Conservation (phyloP, 2,888 invertebrate genomes). For the Eupithecia inturbata region DNA sequence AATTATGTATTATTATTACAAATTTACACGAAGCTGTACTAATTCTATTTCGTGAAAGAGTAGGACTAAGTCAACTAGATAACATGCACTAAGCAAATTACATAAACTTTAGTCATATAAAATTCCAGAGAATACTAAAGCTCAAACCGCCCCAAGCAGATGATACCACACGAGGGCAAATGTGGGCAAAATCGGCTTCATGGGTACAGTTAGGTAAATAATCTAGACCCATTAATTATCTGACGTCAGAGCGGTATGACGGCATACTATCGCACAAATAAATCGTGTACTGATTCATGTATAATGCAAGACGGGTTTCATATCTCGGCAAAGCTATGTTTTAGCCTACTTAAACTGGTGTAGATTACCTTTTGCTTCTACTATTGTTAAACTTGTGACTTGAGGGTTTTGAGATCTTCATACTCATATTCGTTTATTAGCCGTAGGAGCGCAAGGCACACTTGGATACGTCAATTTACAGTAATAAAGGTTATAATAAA, state of each 20-base stretch:
- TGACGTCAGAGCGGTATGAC: constrained; percentile 46
- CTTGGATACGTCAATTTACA: too few relatives aligned
- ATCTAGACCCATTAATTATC: constrained; percentile 46
- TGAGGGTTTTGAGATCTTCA: neutral
- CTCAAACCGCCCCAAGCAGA: constrained; percentile 18
- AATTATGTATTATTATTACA: too few relatives aligned
- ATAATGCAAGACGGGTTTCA: constrained; percentile 72
- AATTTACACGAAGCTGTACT: neutral
- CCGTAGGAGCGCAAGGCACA: too few relatives aligned
- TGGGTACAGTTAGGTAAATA: constrained; percentile 21
- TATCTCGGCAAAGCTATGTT: constrained; percentile 67
- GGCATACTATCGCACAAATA: constrained; percentile 54
- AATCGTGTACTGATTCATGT: constrained; percentile 66
- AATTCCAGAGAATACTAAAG: neutral
- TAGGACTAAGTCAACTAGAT: neutral
- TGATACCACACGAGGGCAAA: constrained; percentile 7
- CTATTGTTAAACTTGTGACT: constrained; percentile 36
- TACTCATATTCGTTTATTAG: neutral
- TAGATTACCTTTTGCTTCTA: constrained; percentile 59
- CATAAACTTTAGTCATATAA: neutral
- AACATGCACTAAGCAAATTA: neutral
- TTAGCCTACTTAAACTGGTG: constrained; percentile 62
- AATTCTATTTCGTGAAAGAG: neutral
- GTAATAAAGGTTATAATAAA: too few relatives aligned
- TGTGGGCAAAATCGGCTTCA: neutral